phyloP scores from a whole-genome alignment of 2,797 vertebrate genomes.

The Sphenodon punctatus region DNA sequence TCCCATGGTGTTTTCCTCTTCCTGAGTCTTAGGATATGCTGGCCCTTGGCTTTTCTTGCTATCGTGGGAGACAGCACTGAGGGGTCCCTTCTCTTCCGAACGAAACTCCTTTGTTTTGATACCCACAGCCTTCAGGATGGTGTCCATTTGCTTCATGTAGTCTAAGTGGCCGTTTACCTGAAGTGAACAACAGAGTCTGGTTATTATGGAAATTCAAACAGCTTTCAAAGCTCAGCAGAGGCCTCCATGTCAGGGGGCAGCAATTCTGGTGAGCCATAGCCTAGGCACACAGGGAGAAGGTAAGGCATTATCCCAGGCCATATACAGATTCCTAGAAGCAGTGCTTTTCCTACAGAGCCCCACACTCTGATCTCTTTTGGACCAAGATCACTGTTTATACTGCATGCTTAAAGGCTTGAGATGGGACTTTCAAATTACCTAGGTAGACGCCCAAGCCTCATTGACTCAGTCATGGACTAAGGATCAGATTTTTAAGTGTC shows the following conservation, averaged over 20 bases:
- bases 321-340: neutral
- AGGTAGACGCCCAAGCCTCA: too few species aligned
- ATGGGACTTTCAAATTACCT: too few species aligned
- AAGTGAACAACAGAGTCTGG: neutral
- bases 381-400: neutral
- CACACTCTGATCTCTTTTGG: neutral
- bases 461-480: too few species aligned
- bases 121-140: constrained; percentile 90
- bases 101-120: constrained; percentile 83
- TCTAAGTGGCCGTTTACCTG: constrained; percentile 96
- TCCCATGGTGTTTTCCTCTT: fast-evolving
- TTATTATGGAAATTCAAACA: neutral
- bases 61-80: constrained; percentile 22
- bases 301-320: neutral
- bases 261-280: fast-evolving
- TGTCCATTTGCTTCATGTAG: constrained; percentile 97
- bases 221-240: neutral
- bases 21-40: fast-evolving
- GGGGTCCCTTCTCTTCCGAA: constrained; percentile 41
- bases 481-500: too few species aligned
- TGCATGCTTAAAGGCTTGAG: neutral
- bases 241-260: neutral
- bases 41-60: neutral
- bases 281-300: neutral
- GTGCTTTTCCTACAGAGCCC: neutral